Conservation (phyloP, 2,797 vertebrate species). For the Discoglossus pictus region DNA sequence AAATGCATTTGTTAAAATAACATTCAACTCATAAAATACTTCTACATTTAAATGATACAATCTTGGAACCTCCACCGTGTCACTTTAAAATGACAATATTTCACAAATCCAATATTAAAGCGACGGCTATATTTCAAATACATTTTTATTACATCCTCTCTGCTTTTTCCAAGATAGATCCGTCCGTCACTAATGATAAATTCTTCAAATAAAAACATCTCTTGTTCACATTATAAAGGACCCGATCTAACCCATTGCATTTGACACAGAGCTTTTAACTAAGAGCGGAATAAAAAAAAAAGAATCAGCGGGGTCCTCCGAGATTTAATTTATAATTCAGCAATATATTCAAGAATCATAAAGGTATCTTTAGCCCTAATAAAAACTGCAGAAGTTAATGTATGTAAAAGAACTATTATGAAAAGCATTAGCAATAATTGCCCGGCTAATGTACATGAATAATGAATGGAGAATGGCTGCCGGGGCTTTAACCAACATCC, state of each 20-base stretch:
- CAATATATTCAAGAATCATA: slow-evolving; percentile 77
- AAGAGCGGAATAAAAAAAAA: slow-evolving; percentile 26
- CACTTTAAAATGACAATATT: too few relatives aligned
- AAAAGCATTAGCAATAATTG: slow-evolving; percentile 91
- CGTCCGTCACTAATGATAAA: slow-evolving; percentile 40
- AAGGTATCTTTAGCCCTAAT: slow-evolving; percentile 82
- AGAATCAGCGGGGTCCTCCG: slow-evolving; percentile 49
- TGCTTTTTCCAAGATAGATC: slow-evolving; percentile 39
- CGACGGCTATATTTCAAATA: too few relatives aligned
- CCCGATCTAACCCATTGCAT: slow-evolving; percentile 55
- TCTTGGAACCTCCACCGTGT: too few relatives aligned
- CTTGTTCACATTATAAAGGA: slow-evolving; percentile 38
- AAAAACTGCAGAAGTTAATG: slow-evolving; percentile 83
- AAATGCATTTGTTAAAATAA: too few relatives aligned
- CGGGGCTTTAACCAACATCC: slow-evolving; percentile 79
- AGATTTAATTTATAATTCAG: slow-evolving; percentile 65
- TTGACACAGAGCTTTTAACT: slow-evolving; percentile 58
- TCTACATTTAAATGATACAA: too few relatives aligned
- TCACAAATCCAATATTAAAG: too few relatives aligned
- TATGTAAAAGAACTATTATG: slow-evolving; percentile 87
- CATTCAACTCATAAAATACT: too few relatives aligned
- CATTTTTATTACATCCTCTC: slow-evolving; percentile 29
- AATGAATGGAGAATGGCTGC: slow-evolving; percentile 88
- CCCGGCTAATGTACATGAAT: slow-evolving; percentile 86
- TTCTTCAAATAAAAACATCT: slow-evolving; percentile 29